These are phyloP conservation scores for Theristicus caerulescens DNA, from an alignment of 2,113 vertebrate genomes.

Conservation along the genomic window DNA sequence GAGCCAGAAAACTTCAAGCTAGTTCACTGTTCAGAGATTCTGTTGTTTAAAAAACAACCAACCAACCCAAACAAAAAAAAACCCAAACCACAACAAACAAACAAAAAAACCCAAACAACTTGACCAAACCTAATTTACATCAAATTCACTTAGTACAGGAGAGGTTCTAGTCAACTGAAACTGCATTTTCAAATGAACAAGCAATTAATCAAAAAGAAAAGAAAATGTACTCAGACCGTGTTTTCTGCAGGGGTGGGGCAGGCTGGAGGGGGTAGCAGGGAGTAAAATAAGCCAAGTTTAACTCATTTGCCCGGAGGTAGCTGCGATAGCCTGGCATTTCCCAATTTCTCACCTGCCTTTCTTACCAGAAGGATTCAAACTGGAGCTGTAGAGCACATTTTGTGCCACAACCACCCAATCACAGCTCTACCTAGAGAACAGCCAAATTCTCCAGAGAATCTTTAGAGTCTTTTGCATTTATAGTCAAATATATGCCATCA, in stretches of 20 bases:
- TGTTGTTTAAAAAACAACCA: neutral
- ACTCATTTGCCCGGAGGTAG: neutral
- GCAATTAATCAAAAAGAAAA: neutral
- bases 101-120: neutral
- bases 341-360: neutral
- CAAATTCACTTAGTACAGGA: neutral
- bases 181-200: neutral
- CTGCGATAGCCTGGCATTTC: neutral
- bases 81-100: neutral
- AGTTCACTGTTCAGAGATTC: neutral
- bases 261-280: rapidly evolving
- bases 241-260: neutral
- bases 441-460: neutral
- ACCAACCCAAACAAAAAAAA: neutral
- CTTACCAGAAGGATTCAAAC: neutral
- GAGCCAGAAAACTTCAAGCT: neutral
- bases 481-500: neutral
- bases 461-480: neutral
- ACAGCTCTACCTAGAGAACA: neutral
- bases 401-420: neutral
- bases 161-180: neutral
- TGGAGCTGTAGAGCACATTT: neutral
- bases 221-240: neutral
- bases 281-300: neutral
- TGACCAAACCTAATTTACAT: neutral